Evolutionary conservation across 2,888 invertebrate species (phyloP), one percentile per base, ranked within the genome.

Genomic region (Uropetala carovei): DNA sequence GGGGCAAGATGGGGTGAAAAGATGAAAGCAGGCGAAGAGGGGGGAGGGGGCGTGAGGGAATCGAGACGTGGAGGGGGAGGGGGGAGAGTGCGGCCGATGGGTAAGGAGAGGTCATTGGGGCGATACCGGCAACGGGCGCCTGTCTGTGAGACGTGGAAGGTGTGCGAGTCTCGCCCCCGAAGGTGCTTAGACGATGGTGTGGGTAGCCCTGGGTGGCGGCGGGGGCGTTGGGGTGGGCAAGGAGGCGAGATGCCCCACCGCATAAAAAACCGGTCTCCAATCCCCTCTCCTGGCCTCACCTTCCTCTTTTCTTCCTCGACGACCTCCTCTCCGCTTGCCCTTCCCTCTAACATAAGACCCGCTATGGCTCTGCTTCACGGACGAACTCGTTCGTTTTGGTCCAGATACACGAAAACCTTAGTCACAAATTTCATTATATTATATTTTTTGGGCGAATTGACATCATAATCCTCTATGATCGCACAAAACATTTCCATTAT

Each of bases 191-290:
- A 43, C 60, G 68, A 64, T 64, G 89, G 89, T 89, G 89, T 89
- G 89, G 89, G 89, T 75, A 27, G 27, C 75, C 22, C 27, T 30
- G 59, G 59, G 59, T 60, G 27, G 22, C 16, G 58, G 60, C 68
- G 89, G 89, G 64, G 89, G 64, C 89, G 89, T 64, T 68, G 64
- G 64, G 64, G 89, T 60, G 30, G 89, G 89, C 43, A 68, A 13
- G 59, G 83, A 83, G 57, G 57, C 43, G 83, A 89, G 89, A 89
- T 89, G 89, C 89, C 89, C 89, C 68, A 58, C n/a, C 89, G 43
- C 68, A 89, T 89, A 89, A 89, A 89, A 89, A 89, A 89, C 89
- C 89, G 89, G 89, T 89, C 89, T 64, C 64, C 89, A 43, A 8
- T 57, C 14, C 27, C 14, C 82, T 27, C 10, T 4, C 27, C 82